These are phyloP conservation scores for Harpagoxenus sublaevis DNA, from an alignment of 2,888 invertebrate genomes.

Conservation along the genomic window DNA sequence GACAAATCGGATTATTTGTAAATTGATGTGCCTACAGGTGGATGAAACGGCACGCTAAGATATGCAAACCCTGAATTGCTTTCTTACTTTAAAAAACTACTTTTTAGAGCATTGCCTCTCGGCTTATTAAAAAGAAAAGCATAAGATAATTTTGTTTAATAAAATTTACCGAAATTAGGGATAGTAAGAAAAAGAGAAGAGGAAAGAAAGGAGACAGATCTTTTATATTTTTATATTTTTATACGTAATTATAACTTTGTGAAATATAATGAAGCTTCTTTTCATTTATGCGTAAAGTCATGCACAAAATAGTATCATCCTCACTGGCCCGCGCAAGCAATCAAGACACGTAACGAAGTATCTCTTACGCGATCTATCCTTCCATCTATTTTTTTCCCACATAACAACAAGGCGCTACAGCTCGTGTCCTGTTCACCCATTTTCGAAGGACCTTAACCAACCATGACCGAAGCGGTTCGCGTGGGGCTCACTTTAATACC, in stretches of 20 bases:
- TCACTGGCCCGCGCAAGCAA: not conserved
- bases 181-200: not conserved
- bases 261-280: not conserved
- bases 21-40: not conserved
- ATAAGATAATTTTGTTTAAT: not conserved
- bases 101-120: not conserved
- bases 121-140: not conserved
- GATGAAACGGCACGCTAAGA: not conserved
- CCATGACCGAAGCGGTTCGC: constrained; percentile 81
- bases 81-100: not conserved
- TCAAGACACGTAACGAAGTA: constrained; percentile 44
- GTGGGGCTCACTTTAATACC: constrained; percentile 61
- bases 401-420: constrained; percentile 75
- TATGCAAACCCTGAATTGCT: not conserved
- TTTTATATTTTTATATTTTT: not conserved
- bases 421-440: constrained; percentile 84
- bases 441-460: constrained; percentile 84
- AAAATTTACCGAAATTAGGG: not conserved
- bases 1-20: not conserved
- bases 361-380: constrained; percentile 69
- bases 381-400: constrained; percentile 77
- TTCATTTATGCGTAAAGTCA: not conserved
- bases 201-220: not conserved
- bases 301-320: not conserved
- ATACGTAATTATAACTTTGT: too few species aligned